Base-by-base conservation (phyloP, 1,140 invertebrate species). In the Ptiloglossa arizonensis region DNA sequence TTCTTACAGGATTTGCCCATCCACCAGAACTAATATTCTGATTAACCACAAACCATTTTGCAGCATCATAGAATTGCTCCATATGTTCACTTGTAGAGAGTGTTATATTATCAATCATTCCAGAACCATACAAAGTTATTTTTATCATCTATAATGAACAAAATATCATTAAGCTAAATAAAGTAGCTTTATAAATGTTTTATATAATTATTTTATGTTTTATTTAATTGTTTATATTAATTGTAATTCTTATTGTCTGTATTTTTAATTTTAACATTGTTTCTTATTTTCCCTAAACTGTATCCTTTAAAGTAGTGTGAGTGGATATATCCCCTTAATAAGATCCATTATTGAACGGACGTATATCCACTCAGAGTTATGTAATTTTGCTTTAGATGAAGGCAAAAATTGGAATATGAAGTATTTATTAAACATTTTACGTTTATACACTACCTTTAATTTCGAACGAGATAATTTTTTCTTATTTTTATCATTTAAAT, bases 41-140 rank as follows among this genome's bases (percentile, higher is more conserved):
- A 93, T 97, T 95, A 27, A 93, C 93, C 5, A 98, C 95, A 88
- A 99, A 96, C 98, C 98, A 99, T 86, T 97, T 95, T 19, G 98
- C 98, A 3, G 98, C 96, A 89, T 97, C 96, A 87, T 96, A 97
- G 93, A 99, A 99, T 90, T 98, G 96, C 64, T 96, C 94, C 90
- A 97, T 94, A 91, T 99, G 97, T 87, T 97, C 96, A 82, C 95
- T 96, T 2, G 95, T 95, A n/a, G 96, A 95, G 46, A 98, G 89
- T 13, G 96, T 97, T 63, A 99, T 90, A 92, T 98, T 97, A 87
- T 97, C 96, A 72, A 97, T 93, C 78, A 95, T 94, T 3, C 97
- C 97, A 75, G 94, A 93, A 54, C 98, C 98, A 76, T 94, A 94
- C 24, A 98, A 91, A 35, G 94, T 94, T 70, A 97, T 94, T 77